phyloP scores from a whole-genome alignment of 2,888 invertebrate species.

The Criorhina ranunculi region DNA sequence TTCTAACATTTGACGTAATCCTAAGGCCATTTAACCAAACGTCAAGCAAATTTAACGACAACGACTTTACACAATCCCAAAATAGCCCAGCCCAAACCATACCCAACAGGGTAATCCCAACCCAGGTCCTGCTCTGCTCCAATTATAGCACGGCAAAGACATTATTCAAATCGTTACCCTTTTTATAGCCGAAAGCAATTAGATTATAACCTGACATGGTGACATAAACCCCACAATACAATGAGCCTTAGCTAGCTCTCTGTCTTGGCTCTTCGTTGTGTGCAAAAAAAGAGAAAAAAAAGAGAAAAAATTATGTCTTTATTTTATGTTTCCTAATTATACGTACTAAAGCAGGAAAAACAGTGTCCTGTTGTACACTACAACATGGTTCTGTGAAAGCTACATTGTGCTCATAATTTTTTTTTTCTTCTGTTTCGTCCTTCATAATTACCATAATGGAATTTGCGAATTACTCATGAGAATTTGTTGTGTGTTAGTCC shows the following conservation, averaged over 20 bases:
- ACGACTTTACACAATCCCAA: conserved; percentile 49
- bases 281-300: conserved; percentile 44
- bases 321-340: conserved; percentile 73
- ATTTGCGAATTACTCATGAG: conserved; percentile 74
- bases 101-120: conserved; percentile 36
- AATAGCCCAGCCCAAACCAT: conserved; percentile 41
- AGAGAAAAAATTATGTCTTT: conserved; percentile 40
- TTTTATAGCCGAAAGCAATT: conserved; percentile 74
- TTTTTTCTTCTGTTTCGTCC: conserved; percentile 24
- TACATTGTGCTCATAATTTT: conserved; percentile 44
- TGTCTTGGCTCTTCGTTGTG: neutral
- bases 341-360: conserved; percentile 38
- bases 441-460: conserved; percentile 75
- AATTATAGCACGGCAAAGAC: conserved; percentile 65
- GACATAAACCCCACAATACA: conserved; percentile 64
- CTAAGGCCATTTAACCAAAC: conserved; percentile 51
- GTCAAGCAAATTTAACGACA: conserved; percentile 54
- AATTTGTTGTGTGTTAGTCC: conserved; percentile 46
- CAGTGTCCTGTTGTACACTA: conserved; percentile 37
- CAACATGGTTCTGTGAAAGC: conserved; percentile 22
- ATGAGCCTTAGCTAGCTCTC: conserved; percentile 16
- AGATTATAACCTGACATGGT: conserved; percentile 73
- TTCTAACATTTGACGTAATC: conserved; percentile 52
- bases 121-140: conserved; percentile 49
- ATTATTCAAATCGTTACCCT: conserved; percentile 76